Conservation (phyloP, 2,797 vertebrate genomes). For the Nyctalus aviator region DNA sequence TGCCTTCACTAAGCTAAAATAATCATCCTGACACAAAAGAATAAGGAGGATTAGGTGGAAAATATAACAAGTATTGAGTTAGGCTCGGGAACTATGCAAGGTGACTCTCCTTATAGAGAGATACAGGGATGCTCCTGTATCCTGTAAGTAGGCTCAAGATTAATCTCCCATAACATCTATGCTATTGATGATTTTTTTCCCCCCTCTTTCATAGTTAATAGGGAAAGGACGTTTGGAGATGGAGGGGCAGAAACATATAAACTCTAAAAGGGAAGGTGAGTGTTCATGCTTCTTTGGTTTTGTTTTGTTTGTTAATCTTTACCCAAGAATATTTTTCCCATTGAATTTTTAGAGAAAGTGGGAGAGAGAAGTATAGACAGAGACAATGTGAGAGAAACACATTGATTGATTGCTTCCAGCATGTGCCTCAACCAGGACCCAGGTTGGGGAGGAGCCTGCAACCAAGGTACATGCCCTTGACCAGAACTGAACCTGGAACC, state of each 20-base stretch:
- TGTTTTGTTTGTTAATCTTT: neutral
- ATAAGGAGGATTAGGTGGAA: neutral
- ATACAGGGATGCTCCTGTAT: neutral
- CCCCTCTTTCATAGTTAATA: slow-evolving; percentile 55
- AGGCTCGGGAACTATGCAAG: neutral
- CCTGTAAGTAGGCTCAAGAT: neutral
- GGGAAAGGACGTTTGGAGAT: slow-evolving; percentile 54
- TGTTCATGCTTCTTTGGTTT: neutral
- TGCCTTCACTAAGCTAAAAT: neutral
- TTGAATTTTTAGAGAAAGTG: too few relatives aligned
- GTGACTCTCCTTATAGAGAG: neutral
- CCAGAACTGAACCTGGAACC: too few relatives aligned
- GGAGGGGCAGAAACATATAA: slow-evolving; percentile 62
- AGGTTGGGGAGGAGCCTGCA: too few relatives aligned
- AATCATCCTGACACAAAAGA: neutral
- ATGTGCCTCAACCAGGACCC: too few relatives aligned
- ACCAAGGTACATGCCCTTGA: too few relatives aligned
- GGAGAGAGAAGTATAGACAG: too few relatives aligned
- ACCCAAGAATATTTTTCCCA: too few relatives aligned
- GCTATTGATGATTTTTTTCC: neutral
- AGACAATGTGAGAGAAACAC: too few relatives aligned
- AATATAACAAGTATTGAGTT: neutral
- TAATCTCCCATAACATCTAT: neutral
- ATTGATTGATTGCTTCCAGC: too few relatives aligned
- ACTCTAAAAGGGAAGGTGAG: slow-evolving; percentile 52